Percentiles rank a stretch among this genome's conserved stretches.
phyloP scores from a whole-genome alignment of 1,140 invertebrate genomes.

The Protaetia brevitarsis region DNA sequence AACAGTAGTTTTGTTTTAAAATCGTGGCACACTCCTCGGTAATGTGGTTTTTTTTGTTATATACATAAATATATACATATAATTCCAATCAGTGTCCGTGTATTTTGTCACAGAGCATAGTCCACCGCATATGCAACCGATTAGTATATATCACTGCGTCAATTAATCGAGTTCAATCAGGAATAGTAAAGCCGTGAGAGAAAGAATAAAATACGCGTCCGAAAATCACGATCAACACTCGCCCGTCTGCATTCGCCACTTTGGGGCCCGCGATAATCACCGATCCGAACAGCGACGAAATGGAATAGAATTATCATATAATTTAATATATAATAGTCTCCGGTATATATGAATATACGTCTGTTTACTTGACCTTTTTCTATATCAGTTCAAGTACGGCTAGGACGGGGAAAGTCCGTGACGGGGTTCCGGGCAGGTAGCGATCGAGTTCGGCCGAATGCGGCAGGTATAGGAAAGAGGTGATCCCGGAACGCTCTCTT shows the following conservation, averaged over 20 bases:
- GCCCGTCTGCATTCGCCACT: too few species aligned
- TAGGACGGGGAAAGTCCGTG: background rate
- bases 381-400: conserved; percentile 27
- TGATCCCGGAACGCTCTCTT: too few species aligned
- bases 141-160: background rate
- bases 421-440: conserved; percentile 18
- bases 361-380: conserved; percentile 24
- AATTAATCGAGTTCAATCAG: background rate
- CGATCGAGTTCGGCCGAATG: conserved; percentile 14
- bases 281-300: background rate
- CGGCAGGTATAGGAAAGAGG: background rate
- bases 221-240: too few species aligned
- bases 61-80: too few species aligned
- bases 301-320: conserved; percentile 18
- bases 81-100: background rate
- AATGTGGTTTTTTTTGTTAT: too few species aligned
- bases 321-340: conserved; percentile 11
- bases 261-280: too few species aligned
- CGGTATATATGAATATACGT: background rate
- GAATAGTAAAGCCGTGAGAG: background rate
- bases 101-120: conserved; percentile 11
- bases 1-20: too few species aligned
- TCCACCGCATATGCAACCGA: background rate
- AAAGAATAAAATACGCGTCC: background rate
- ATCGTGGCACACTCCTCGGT: too few species aligned